A percentile compares a stretch with the other conserved stretches of the same genome.
Evolutionary conservation across 2,113 vertebrate genomes (phyloP).

Genomic region (Gobius niger): DNA sequence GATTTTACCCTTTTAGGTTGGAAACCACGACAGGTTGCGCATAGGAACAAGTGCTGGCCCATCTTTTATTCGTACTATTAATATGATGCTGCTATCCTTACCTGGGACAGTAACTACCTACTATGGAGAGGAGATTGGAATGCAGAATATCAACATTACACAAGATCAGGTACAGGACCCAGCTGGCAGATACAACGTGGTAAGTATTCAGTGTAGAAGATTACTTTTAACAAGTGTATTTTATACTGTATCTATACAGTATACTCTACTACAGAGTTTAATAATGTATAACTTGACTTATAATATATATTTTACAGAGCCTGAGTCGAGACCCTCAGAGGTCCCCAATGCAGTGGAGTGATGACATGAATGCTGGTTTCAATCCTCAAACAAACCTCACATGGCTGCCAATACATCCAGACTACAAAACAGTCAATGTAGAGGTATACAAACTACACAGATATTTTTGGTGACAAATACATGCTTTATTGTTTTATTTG

Average conservation of each 20-base stretch:
- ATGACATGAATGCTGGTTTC: slow-evolving; percentile 83
- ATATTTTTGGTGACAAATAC: neutral
- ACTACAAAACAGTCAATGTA: slow-evolving; percentile 85
- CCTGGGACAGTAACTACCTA: slow-evolving; percentile 93
- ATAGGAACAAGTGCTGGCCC: slow-evolving; percentile 83
- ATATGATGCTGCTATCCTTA: slow-evolving; percentile 94
- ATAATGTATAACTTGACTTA: neutral
- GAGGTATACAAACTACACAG: slow-evolving; percentile 70
- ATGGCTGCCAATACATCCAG: slow-evolving; percentile 83
- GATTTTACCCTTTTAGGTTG: slow-evolving; percentile 74
- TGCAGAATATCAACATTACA: slow-evolving; percentile 81
- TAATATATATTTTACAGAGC: slow-evolving; percentile 57
- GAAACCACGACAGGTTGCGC: slow-evolving; percentile 83
- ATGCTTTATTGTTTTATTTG: neutral
- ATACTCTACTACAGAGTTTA: too few species aligned
- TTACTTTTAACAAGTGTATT: neutral
- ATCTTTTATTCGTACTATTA: slow-evolving; percentile 79
- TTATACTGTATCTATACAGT: too few species aligned
- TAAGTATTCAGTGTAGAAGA: slow-evolving; percentile 49
- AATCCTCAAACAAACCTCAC: slow-evolving; percentile 78
- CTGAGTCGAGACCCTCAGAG: slow-evolving; percentile 79
- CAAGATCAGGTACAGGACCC: slow-evolving; percentile 73
- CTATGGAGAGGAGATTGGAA: slow-evolving; percentile 97
- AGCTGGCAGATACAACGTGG: slow-evolving; percentile 71
- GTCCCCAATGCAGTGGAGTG: slow-evolving; percentile 95